Evolutionary conservation across 2,113 vertebrate genomes (phyloP), one percentile per base, ranked within the genome.

Genomic region (Crypturellus undulatus): DNA sequence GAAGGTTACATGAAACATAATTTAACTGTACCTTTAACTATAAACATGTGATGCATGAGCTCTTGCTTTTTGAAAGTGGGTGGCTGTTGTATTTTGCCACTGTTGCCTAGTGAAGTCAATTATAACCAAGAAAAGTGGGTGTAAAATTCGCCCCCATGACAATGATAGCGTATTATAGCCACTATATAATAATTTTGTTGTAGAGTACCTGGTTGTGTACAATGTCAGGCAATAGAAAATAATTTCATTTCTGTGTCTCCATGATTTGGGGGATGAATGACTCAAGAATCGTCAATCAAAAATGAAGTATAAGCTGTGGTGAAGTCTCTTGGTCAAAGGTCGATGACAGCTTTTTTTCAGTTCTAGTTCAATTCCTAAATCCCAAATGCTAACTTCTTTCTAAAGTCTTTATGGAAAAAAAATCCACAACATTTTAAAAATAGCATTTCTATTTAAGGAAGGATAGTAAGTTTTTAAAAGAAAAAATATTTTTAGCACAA

Each of bases 101-200:
- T 90, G 83, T 89, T 93, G 77, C 93, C 69, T 93, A 93, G 89
- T 67, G 91, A 91, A 89, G 60, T 86, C 0, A 78, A 80, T 93
- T 96, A 89, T 70, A 94, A 93, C 69, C n/a, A 70, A 10, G 45
- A 71, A 85, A 94, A 95, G 89, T 90, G 80, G 76, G 89, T 93
- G 89, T 80, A 78, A 88, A 95, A 83, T 77, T 73, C 40, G 88
- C 69, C 36, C 64, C 45, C 49, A 2, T 80, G 79, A 86, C 76
- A 80, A 70, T 77, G 54, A 58, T 18, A 28, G 45, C 13, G 25
- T 51, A 68, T 70, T 87, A 79, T 22, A 87, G 62, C 10, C 21
- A 69, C 16, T 72, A 71, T 20, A 32, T 69, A 79, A 47, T 60
- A 76, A 77, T 85, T 88, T 87, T 84, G 10, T 62, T 8, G 1